phyloP scores from a whole-genome alignment of 2,888 invertebrate species.

The Mythimna ferrago region DNA sequence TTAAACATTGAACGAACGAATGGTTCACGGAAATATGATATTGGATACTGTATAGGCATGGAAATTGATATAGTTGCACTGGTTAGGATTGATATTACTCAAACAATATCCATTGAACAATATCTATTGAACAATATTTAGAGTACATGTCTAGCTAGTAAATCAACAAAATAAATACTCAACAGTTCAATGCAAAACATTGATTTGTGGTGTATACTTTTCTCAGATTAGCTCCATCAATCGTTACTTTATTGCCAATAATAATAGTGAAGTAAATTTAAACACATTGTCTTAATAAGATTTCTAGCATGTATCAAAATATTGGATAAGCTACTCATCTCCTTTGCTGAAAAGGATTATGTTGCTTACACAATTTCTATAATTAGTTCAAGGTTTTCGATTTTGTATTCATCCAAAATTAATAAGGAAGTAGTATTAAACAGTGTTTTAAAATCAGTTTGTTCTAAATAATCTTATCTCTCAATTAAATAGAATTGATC shows the following conservation, averaged over 20 bases:
- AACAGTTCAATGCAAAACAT: too few relatives aligned
- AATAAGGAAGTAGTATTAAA: not conserved
- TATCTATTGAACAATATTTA: constrained; percentile 3
- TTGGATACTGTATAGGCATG: constrained; percentile 34
- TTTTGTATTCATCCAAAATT: constrained; percentile 16
- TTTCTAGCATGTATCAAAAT: constrained; percentile 6
- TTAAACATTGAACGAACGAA: constrained; percentile 34
- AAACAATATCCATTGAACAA: constrained; percentile 3
- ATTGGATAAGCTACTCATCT: constrained; percentile 11
- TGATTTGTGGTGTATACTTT: not conserved
- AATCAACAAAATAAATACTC: not conserved
- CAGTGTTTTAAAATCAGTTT: constrained; percentile 5
- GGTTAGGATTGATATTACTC: constrained; percentile 11
- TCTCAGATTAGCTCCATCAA: not conserved
- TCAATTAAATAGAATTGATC: not conserved
- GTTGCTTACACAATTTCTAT: constrained; percentile 3
- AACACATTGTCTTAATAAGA: not conserved
- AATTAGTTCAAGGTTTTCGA: constrained; percentile 23
- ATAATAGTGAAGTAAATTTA: not conserved
- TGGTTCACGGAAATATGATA: constrained; percentile 35
- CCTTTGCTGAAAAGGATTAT: constrained; percentile 14
- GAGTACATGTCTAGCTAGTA: not conserved
- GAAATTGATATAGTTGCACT: constrained; percentile 41
- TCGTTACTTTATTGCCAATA: not conserved
- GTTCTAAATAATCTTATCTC: not conserved